Percentiles rank a stretch among this genome's conserved stretches.
phyloP scores from a whole-genome alignment of 1,140 invertebrate species.

The Drosophila ananassae region DNA sequence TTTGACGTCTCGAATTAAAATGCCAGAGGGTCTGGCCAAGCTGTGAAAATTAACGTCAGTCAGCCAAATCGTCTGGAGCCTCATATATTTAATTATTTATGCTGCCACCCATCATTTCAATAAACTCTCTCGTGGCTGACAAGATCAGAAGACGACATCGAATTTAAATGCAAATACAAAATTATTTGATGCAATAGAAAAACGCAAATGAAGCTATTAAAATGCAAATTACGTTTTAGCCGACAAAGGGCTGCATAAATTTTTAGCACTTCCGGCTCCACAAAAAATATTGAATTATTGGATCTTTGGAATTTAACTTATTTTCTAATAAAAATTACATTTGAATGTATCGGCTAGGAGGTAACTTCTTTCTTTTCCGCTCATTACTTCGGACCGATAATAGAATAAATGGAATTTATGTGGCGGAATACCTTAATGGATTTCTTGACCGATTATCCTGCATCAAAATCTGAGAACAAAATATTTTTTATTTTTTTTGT shows the following conservation, averaged over 20 bases:
- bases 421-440: too few species aligned
- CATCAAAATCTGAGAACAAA: too few species aligned
- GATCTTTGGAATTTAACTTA: neutral
- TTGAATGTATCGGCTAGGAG: too few species aligned
- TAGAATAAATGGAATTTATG: too few species aligned
- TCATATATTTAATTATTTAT: neutral
- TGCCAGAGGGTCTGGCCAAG: conserved; percentile 15
- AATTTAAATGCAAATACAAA: conserved; percentile 73
- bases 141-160: conserved; percentile 42
- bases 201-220: conserved; percentile 71
- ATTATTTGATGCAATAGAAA: conserved; percentile 53
- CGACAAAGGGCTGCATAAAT: conserved; percentile 1
- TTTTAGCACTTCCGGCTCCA: neutral
- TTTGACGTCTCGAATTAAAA: conserved; percentile 73
- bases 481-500: too few species aligned
- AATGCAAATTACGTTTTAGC: conserved; percentile 57
- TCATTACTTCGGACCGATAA: too few species aligned
- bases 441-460: too few species aligned
- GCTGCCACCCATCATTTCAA: conserved; percentile 19
- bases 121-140: conserved; percentile 17
- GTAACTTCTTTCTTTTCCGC: too few species aligned
- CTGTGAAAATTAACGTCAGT: conserved; percentile 59
- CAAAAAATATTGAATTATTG: conserved; percentile 1
- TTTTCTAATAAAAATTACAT: neutral
- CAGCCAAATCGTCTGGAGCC: conserved; percentile 1